These are phyloP conservation scores for Cerastis leucographa DNA, from an alignment of 2,888 invertebrate species.

Conservation along the genomic window DNA sequence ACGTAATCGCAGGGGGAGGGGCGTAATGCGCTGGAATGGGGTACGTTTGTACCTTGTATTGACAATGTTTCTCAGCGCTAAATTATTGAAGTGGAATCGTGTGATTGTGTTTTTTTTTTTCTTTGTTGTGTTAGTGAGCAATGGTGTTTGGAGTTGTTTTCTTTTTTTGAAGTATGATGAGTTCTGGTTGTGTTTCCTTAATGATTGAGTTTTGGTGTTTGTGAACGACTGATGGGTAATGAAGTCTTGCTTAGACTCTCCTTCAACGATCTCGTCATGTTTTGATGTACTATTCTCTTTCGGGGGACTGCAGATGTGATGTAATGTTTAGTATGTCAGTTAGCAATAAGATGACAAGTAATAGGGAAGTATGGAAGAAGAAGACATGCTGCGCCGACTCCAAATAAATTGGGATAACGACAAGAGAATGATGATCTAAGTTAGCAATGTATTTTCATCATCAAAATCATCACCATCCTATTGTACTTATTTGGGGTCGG, in stretches of 20 bases:
- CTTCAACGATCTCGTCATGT: background rate
- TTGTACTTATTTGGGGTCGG: background rate
- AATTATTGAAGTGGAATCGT: slow-evolving; percentile 61
- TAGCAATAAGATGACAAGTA: too few relatives aligned
- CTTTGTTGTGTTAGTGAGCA: slow-evolving; percentile 5
- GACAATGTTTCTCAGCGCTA: slow-evolving; percentile 58
- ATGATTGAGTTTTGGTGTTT: background rate
- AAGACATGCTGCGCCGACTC: too few relatives aligned
- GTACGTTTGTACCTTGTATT: slow-evolving; percentile 62
- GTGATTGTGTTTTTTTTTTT: slow-evolving; percentile 34
- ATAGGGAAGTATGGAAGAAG: too few relatives aligned
- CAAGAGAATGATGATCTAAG: too few relatives aligned
- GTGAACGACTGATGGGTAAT: background rate
- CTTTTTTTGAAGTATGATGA: background rate
- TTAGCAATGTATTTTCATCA: background rate
- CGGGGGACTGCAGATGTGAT: background rate
- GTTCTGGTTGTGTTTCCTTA: background rate
- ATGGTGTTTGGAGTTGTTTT: slow-evolving; percentile 8
- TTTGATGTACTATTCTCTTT: background rate
- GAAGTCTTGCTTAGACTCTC: background rate
- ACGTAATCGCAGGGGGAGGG: slow-evolving; percentile 74
- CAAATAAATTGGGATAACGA: too few relatives aligned
- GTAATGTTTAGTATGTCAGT: background rate
- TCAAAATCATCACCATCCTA: background rate
- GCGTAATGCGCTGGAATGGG: slow-evolving; percentile 66